Percentiles rank a stretch among this genome's conserved stretches.
phyloP scores from a whole-genome alignment of 2,113 vertebrate species.

The Lucifuga dentata region DNA sequence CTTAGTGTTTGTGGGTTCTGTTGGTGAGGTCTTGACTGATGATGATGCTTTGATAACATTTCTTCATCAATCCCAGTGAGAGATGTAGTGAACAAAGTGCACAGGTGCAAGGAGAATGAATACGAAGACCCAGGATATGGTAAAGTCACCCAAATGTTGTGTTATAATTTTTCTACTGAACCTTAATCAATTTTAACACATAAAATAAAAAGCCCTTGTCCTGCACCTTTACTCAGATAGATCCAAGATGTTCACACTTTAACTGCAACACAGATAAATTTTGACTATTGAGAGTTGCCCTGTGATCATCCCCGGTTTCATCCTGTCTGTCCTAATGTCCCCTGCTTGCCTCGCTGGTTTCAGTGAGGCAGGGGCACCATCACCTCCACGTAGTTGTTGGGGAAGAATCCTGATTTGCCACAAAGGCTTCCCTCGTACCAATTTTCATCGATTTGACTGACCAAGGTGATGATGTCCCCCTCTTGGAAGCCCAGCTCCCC shows the following conservation, averaged over 20 bases:
- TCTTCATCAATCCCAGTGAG: slow-evolving; percentile 24
- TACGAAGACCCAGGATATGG: slow-evolving; percentile 23
- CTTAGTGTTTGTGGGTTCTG: slow-evolving; percentile 39
- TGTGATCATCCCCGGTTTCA: slow-evolving; percentile 9
- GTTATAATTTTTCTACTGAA: slow-evolving; percentile 8
- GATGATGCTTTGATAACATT: slow-evolving; percentile 4
- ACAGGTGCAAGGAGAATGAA: slow-evolving; percentile 56
- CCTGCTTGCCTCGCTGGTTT: slow-evolving; percentile 20
- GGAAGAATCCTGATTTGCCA: slow-evolving; percentile 93
- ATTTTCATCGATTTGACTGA: slow-evolving; percentile 96
- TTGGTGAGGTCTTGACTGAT: slow-evolving; percentile 4
- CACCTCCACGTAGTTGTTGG: slow-evolving; percentile 96
- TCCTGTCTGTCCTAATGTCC: not conserved
- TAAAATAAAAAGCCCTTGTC: not conserved
- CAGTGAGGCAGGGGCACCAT: slow-evolving; percentile 90
- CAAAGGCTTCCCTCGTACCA: slow-evolving; percentile 93
- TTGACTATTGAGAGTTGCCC: slow-evolving; percentile 14
- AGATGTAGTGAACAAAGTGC: slow-evolving; percentile 68
- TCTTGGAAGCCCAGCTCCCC: slow-evolving; percentile 95
- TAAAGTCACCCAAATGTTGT: slow-evolving; percentile 33
- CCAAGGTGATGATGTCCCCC: slow-evolving; percentile 94
- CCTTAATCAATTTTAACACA: slow-evolving; percentile 7
- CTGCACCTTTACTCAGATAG: slow-evolving; percentile 7
- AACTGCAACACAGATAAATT: slow-evolving; percentile 17
- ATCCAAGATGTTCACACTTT: slow-evolving; percentile 31